Evolutionary conservation across 2,113 vertebrate genomes (phyloP), one percentile per base, ranked within the genome.

Genomic region (Orthonyx spaldingii): DNA sequence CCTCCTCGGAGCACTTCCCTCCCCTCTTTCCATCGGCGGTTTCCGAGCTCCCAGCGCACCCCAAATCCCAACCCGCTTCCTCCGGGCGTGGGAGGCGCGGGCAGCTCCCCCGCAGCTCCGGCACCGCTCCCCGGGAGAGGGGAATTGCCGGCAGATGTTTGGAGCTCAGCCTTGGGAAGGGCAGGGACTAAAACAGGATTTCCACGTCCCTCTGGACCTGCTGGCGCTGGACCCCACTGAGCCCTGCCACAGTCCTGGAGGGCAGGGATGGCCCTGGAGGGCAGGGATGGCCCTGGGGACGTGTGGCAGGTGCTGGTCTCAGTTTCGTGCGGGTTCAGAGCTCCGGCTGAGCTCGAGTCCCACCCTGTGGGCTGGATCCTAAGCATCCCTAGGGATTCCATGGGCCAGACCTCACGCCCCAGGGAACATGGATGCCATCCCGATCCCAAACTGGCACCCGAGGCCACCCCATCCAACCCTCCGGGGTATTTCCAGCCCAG

Each of bases 21-120:
- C 17, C 57, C 74, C 27, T 44, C 84, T 39, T 52, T 9, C 77
- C 81, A 35, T 2, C 32, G n/a, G 93, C 3, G 6, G 56, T 41
- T 87, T 27, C 87, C 8, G 27, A 74, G 82, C 74, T 74, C 89
- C 55, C 87, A 20, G 75, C 3, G 16, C 81, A 71, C 42, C 95
- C 71, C 89, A 90, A 85, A 86, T 32, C 87, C 79, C 7, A 74
- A 35, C 3, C 89, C 52, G 23, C 94, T 90, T 94, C 95, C 92
- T 95, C 19, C n/a, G 4, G 89, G 10, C 3, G 35, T 50, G 77
- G 88, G 87, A 88, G 77, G 63, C 1, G 17, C 28, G n/a, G 87
- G 55, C 71, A 6, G 93, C 84, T n/a, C 53, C 80, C 91, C 70
- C 49, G n/a, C 80, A 33, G 76, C 77, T 50, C 68, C 10, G 20